Base-by-base conservation (phyloP, 1,140 invertebrate species). In the Heliconius eleuchia region DNA sequence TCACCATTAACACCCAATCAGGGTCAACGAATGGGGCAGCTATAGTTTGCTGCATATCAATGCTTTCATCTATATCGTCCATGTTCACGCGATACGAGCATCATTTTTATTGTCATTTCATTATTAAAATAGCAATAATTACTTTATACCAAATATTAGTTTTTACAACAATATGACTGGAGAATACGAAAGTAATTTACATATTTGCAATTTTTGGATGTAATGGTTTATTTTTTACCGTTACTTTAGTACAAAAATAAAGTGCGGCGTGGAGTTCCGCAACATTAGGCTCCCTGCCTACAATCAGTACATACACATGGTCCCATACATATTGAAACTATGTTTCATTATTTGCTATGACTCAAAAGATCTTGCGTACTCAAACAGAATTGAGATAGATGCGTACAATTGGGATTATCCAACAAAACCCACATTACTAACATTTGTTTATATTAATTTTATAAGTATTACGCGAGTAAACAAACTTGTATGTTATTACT, bases 81-180 rank as follows among this genome's bases (percentile, higher is more conserved):
- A 46, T 52, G 57, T 74, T 71, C 79, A 80, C 79, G 79, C 76
- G 79, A 80, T 80, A 74, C 18, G n/a, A 19, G 77, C 79, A 77
- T 80, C 75, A 77, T 60, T 66, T 77, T 66, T 50, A 23, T 42
- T 23, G 46, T 66, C 39, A 57, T 77, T 72, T 72, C 6, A 50
- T 52, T n/a, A 42, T 39, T 11, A 74, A 30, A 30, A 30, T 30
- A 66, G 60, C 11, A 27, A 66, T 66, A 66, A 60, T 66, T 66
- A 27, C 23, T 66, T 66, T 30, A 23, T 30, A 66, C 3, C 13
- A 13, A 30, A 27, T 60, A 9, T 27, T 27, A 1, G 13, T 52
- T 52, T 18, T 19, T 52, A 52, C 30, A 30, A 30, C 30, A 9
- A 46, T 13, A 46, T 34, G 34, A 34, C 34, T 16, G 3, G 4